These are phyloP conservation scores for Oedothorax gibbosus DNA, from an alignment of 1,140 invertebrate genomes.

Conservation along the genomic window DNA sequence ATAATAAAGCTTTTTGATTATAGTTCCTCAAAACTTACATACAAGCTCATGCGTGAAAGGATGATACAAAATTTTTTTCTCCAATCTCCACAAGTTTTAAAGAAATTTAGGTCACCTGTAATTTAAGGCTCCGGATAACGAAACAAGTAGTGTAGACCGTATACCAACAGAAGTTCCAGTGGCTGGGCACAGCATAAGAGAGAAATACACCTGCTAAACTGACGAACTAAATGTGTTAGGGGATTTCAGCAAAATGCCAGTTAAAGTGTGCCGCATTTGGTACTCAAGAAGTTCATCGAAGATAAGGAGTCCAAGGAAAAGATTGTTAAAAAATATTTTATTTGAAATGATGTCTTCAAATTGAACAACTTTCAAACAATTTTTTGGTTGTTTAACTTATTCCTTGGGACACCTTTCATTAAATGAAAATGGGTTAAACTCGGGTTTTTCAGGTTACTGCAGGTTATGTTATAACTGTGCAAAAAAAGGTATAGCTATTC, in stretches of 20 bases:
- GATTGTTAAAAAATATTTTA: not conserved
- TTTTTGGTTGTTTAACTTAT: constrained; percentile 9
- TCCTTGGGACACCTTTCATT: constrained; percentile 43
- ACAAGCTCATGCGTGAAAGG: too few species aligned
- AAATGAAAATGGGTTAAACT: constrained; percentile 22
- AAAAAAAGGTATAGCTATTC: not conserved
- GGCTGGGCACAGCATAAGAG: constrained; percentile 38
- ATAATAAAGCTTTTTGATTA: too few species aligned
- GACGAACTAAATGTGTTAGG: constrained; percentile 56
- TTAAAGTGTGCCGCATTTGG: constrained; percentile 28
- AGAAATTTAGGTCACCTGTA: constrained; percentile 51
- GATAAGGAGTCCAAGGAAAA: constrained; percentile 38
- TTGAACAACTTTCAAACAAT: not conserved
- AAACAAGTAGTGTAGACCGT: constrained; percentile 48
- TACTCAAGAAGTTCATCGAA: constrained; percentile 27
- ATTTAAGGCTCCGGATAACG: constrained; percentile 55
- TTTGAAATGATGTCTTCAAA: not conserved
- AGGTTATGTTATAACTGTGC: not conserved
- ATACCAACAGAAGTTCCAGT: constrained; percentile 51
- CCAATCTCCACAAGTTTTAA: constrained; percentile 49
- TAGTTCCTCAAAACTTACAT: too few species aligned
- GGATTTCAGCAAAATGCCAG: constrained; percentile 39
- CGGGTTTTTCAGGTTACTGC: constrained; percentile 1
- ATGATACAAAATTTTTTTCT: constrained; percentile 16
- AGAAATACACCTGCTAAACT: constrained; percentile 58